Base-by-base conservation (phyloP, 2,888 invertebrate genomes). In the Campaea margaritaria region DNA sequence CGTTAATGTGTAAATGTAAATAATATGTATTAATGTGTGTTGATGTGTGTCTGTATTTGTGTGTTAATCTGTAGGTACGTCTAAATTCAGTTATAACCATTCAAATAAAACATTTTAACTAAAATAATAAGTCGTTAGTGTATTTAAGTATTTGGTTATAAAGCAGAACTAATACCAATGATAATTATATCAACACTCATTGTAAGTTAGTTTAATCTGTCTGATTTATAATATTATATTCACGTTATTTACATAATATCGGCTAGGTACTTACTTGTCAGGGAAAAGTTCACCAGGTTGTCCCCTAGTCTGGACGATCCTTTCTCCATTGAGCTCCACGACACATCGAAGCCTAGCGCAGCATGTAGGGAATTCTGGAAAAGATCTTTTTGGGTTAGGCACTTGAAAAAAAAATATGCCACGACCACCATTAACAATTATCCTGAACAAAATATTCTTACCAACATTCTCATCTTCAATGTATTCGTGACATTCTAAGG, bases 391-490 rank as follows among this genome's bases (percentile, higher is more conserved):
- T 34, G 27, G 13, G 8, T 46, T 44, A 15, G 4, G 36, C 11
- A 36, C 31, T 7, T 27, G 31, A n/a, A n/a, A 0, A 36, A 10
- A 36, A 21, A 21, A 21, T 21, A 21, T 21, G n/a, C 21, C 21
- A 5, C 3, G 21, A 3, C 21, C 21, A 2, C 5, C 3, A 21
- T 21, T 21, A 21, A 21, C 3, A 21, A 3, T 21, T 21, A n/a
- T n/a, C n/a, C n/a, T 2, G 4, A 34, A 34, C 7, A 38, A 2
- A n/a, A n/a, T 12, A 31, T 56, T 81, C 89, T 67, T 70, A 91
- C 92, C 92, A 60, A 92, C 92, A 58, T 92, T 92, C 68, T 92
- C 92, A 68, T 92, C 92, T 81, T 92, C 92, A 60, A 92, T 92
- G 48, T 91, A 92, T 67, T 92, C 92, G 55, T 92, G 92, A 63